Evolutionary conservation across 1,140 invertebrate species (phyloP).

Genomic region (Leptinotarsa lineolata): DNA sequence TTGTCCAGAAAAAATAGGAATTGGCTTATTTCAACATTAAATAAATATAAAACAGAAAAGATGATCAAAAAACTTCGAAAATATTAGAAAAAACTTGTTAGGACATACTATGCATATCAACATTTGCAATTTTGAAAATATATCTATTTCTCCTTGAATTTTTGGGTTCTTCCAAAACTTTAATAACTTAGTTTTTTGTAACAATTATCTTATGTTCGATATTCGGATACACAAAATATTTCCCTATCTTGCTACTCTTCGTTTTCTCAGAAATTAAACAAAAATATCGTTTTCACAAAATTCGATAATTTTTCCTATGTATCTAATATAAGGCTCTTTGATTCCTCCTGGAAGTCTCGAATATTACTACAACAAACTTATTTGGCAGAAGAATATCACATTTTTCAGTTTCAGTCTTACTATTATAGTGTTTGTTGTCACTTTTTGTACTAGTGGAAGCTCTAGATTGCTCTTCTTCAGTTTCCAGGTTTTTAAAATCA

Average conservation of each 20-base stretch:
- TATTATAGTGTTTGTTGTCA: no score
- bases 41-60: not conserved
- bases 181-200: not conserved
- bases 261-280: not conserved
- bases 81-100: not conserved
- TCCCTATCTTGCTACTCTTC: constrained; percentile 9
- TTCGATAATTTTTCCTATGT: not conserved
- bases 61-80: no score
- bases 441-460: no score
- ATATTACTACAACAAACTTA: not conserved
- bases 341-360: not conserved
- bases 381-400: no score
- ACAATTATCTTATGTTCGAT: not conserved
- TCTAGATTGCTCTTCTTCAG: no score
- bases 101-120: not conserved
- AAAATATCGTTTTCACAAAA: not conserved
- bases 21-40: not conserved
- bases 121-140: not conserved
- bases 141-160: constrained; percentile 1
- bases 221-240: constrained; percentile 10
- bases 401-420: no score
- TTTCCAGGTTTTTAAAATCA: no score
- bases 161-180: not conserved
- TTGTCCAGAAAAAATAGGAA: not conserved
- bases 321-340: not conserved